These are phyloP conservation scores for Zoanthus solanderi DNA, from an alignment of 92 coral and sea anemone species.

Conservation along the genomic window DNA sequence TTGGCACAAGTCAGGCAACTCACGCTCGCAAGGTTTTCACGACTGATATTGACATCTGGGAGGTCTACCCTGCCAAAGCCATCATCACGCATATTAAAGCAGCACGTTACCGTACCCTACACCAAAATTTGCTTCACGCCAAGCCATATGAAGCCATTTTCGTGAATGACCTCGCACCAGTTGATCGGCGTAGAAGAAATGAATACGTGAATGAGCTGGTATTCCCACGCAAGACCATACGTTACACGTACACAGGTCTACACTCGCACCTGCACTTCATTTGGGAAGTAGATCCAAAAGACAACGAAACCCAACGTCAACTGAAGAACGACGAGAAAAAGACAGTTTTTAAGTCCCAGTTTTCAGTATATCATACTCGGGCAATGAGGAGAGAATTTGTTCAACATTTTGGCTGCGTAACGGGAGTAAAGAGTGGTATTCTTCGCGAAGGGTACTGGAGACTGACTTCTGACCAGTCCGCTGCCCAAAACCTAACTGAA, in stretches of 20 bases:
- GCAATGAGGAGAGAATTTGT: slow-evolving; percentile 17
- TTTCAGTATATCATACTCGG: slow-evolving; percentile 33
- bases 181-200: slow-evolving; percentile 37
- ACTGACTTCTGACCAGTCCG: slow-evolving; percentile 26
- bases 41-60: slow-evolving; percentile 50
- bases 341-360: slow-evolving; percentile 7
- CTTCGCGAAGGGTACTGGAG: not conserved
- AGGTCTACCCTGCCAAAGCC: slow-evolving; percentile 1
- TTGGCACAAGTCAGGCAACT: slow-evolving; percentile 24
- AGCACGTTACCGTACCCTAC: slow-evolving; percentile 42
- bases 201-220: slow-evolving; percentile 45
- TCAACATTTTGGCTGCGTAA: slow-evolving; percentile 23
- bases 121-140: slow-evolving; percentile 50
- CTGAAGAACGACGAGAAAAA: slow-evolving; percentile 11
- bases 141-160: slow-evolving; percentile 52
- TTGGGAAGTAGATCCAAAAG: not conserved
- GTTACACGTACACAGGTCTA: slow-evolving; percentile 46
- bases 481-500: slow-evolving; percentile 1
- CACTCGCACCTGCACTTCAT: slow-evolving; percentile 9
- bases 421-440: slow-evolving; percentile 46
- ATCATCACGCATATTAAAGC: no score
- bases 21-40: slow-evolving; percentile 35
- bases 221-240: slow-evolving; percentile 44
- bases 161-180: slow-evolving; percentile 37
- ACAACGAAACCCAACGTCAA: slow-evolving; percentile 7